Conservation (phyloP, 2,113 vertebrate genomes). For the Muntiacus reevesi region DNA sequence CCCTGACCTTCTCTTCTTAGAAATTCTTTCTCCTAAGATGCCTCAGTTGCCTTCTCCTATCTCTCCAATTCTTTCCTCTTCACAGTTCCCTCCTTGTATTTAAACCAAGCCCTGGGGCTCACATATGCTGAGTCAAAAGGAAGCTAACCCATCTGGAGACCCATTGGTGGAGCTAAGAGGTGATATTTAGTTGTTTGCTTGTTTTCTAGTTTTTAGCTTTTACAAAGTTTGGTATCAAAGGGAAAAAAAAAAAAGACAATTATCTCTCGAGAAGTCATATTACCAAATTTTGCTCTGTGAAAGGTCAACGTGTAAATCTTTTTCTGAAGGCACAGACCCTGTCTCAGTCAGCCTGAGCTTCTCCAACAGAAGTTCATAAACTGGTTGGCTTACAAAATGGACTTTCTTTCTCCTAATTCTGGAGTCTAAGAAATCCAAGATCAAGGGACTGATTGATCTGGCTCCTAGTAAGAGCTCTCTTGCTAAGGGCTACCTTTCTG, state of each 20-base stretch:
- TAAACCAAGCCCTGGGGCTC: not conserved
- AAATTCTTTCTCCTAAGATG: not conserved
- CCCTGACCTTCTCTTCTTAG: not conserved
- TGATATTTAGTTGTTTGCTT: not conserved
- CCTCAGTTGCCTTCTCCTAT: not conserved
- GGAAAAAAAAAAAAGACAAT: not conserved
- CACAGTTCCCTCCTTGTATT: not conserved
- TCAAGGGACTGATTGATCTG: not conserved
- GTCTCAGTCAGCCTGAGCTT: too few relatives aligned
- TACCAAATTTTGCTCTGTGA: not conserved
- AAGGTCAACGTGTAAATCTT: not conserved
- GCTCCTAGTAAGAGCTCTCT: not conserved
- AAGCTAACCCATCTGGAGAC: not conserved
- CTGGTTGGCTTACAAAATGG: too few relatives aligned
- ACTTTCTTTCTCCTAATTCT: not conserved
- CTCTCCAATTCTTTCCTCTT: accelerated
- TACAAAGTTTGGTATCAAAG: not conserved
- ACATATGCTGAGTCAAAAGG: not conserved
- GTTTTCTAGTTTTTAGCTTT: not conserved
- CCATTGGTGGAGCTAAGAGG: not conserved
- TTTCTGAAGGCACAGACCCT: not conserved
- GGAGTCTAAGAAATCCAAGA: not conserved
- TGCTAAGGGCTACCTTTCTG: not conserved
- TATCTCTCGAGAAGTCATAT: not conserved
- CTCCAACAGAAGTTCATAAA: not conserved